These are phyloP conservation scores for Mesorhabditis belari DNA, from an alignment of 2,888 invertebrate species.

Conservation along the genomic window DNA sequence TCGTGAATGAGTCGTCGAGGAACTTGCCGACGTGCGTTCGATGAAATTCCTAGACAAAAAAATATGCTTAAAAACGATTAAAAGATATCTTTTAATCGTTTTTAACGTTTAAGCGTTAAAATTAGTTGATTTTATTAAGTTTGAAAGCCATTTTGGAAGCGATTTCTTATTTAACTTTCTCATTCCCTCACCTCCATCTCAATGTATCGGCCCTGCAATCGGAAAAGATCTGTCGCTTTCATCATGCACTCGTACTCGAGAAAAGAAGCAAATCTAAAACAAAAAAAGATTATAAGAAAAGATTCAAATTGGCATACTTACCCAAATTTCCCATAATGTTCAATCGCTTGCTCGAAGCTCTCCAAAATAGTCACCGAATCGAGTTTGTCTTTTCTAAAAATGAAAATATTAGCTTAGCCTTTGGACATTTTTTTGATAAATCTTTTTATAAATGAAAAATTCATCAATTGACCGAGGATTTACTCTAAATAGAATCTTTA, in stretches of 20 bases:
- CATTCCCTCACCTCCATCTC: slow-evolving; percentile 40
- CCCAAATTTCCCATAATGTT: slow-evolving; percentile 47
- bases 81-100: too few species aligned
- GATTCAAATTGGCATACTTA: neutral
- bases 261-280: slow-evolving; percentile 30
- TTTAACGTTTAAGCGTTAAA: too few species aligned
- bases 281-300: neutral
- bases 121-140: too few species aligned
- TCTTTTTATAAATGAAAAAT: too few species aligned
- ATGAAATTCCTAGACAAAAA: slow-evolving; percentile 45
- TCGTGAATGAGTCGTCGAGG: slow-evolving; percentile 46
- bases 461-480: too few species aligned
- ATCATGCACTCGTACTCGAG: slow-evolving; percentile 52
- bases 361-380: slow-evolving; percentile 29
- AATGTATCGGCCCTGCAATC: slow-evolving; percentile 33
- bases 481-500: too few species aligned
- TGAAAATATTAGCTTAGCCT: too few species aligned
- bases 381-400: slow-evolving; percentile 7
- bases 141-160: too few species aligned
- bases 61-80: too few species aligned
- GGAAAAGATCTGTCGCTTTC: slow-evolving; percentile 33
- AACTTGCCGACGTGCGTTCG: slow-evolving; percentile 50
- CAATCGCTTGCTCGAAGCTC: slow-evolving; percentile 41
- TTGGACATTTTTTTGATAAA: too few species aligned
- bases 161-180: too few species aligned